Base-by-base conservation (phyloP, 2,888 invertebrate genomes). In the Anodontia alba region DNA sequence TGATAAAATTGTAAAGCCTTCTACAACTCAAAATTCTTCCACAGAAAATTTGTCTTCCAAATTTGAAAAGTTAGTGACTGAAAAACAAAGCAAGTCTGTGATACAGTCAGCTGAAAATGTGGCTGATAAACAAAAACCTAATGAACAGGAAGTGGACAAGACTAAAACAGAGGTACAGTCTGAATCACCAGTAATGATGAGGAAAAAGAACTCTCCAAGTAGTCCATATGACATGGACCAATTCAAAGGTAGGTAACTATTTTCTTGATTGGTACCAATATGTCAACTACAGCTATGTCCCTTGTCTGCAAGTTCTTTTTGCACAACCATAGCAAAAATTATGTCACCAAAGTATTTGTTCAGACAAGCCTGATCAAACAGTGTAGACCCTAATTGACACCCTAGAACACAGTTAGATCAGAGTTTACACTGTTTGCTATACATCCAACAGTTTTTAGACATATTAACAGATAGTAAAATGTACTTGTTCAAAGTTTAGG, bases 181-280 rank as follows among this genome's bases (percentile, higher is more conserved):
- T 43, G 86, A 73, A 1, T 84, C 81, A 20, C 81, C 83, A 29
- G 85, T 86, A 5, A 78, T 87, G 49, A 80, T 88, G 83, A 82
- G 86, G 49, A 84, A 83, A 20, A 84, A 84, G 68, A 75, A 38
- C 29, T 74, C 73, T 36, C 31, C 73, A 20, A 62, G 33, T 29
- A 57, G 57, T 57, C 62, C 62, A 33, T 69, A 75, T 12, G 82
- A 85, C n/a, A 49, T 85, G 80, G 82, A 85, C 62, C 38, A 78
- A 7, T 85, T 78, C 43, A 80, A 80, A 85, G 85, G 85, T 82
- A 80, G 72, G 80, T 70, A 26, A 57, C 57, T 51, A 10, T 42
- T 42, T 15, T 10, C 15, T 42, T 42, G n/a, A 10, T 15, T 42
- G 42, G 42, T 42, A 42, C 15, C 15, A 10, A 42, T 42, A 42